Evolutionary conservation across 2,888 invertebrate species (phyloP), one percentile per base, ranked within the genome.

Genomic region (Phorcus lineatus): DNA sequence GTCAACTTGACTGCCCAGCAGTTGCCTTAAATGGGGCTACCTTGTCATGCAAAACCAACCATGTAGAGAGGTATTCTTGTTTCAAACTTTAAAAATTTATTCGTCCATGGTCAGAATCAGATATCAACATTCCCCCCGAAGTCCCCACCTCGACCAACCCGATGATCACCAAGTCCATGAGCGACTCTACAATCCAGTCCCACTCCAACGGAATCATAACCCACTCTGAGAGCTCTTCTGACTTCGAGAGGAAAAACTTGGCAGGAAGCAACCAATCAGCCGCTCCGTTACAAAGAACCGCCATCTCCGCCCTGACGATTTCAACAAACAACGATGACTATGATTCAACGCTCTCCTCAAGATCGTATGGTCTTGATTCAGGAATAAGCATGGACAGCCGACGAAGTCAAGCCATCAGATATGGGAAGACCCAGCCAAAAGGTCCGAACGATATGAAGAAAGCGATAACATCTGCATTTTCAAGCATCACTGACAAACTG

Each of bases 381-480:
- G 82, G 80, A 17, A 80, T 40, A 36, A 75, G 28, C 78, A 81
- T 74, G 82, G 83, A 40, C 28, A 70, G 76, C 36, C 81, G 81
- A 0, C 24, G 81, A 4, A 57, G 74, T 1, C 13, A 55, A 24
- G 55, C 36, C 9, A 36, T 70, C 4, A 13, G 40, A 17, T 70
- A 70, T n/a, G 36, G 17, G 7, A 40, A 31, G n/a, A 0, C 36
- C 19, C 70, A 17, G 11, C 70, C 36, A n/a, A 19, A 57, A 16
- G 11, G 13, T 4, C 2, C 79, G 54, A 74, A 81, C 19, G 87
- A 86, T 11, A 95, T 97, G 95, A 96, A 96, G 84, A 97, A 97
- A 92, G 97, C 97, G 0, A 96, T 97, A 85, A 96, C 95, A 62
- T 96, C 96, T 78, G 96, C 97, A 0, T 96, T 97, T 95, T 96